Conservation (phyloP, 2,888 invertebrate genomes). For the Cremastobaeus sp. region DNA sequence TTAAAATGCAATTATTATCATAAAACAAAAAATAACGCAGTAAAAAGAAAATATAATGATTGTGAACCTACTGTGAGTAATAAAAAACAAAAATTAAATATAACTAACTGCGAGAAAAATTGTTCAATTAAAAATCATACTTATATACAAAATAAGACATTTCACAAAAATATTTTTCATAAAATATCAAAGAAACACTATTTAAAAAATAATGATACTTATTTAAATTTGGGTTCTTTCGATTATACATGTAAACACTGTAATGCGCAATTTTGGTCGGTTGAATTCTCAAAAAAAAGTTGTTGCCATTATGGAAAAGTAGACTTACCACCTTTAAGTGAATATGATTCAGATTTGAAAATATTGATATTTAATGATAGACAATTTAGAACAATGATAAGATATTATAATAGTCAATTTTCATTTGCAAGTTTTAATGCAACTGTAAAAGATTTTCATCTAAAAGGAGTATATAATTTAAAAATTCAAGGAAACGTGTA, state of each 20-base stretch:
- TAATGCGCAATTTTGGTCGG: constrained; percentile 9
- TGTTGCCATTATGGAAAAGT: constrained; percentile 17
- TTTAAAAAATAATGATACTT: too few relatives aligned
- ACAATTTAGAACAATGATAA: constrained; percentile 6
- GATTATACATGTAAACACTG: constrained; percentile 8
- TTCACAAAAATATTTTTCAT: constrained; percentile 3
- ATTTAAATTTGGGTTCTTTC: constrained; percentile 4
- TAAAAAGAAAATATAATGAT: constrained; percentile 8
- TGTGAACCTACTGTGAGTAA: too few relatives aligned
- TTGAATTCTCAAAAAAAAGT: constrained; percentile 10
- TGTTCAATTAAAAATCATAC: too few relatives aligned
- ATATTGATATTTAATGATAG: constrained; percentile 6
- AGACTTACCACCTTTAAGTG: constrained; percentile 1
- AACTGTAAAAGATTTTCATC: neutral
- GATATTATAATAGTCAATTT: too few relatives aligned
- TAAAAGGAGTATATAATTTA: constrained; percentile 16
- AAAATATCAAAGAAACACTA: neutral
- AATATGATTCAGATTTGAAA: constrained; percentile 9
- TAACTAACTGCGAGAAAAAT: too few relatives aligned
- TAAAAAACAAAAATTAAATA: too few relatives aligned
- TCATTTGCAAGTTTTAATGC: constrained; percentile 24
- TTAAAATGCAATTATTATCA: constrained; percentile 1
- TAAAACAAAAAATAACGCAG: neutral
- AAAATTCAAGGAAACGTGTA: constrained; percentile 20
- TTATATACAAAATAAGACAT: neutral